A percentile compares a stretch with the other conserved stretches of the same genome.
Evolutionary conservation across 2,113 vertebrate species (phyloP).

Genomic region (Trochalopteron elliotii): DNA sequence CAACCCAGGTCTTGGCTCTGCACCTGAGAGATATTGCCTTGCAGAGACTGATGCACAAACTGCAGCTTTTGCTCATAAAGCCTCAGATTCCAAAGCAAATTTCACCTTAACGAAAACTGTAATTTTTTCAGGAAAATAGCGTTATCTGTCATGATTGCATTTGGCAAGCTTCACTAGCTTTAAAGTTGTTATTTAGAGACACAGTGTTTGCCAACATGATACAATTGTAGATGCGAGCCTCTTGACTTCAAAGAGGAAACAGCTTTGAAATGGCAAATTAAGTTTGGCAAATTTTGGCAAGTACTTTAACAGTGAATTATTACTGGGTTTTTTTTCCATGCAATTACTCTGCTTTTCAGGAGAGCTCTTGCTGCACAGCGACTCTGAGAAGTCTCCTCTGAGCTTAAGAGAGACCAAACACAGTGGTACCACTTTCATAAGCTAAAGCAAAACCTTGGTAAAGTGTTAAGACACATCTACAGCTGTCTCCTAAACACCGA

Average conservation of each 20-base stretch:
- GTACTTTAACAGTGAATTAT: not conserved
- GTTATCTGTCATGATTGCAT: not conserved
- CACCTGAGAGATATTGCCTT: not conserved
- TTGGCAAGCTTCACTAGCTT: conserved; percentile 13
- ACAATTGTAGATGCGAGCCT: not conserved
- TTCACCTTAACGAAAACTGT: not conserved
- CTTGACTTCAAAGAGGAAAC: not conserved
- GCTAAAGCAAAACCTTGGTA: not conserved
- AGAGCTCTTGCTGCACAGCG: not conserved
- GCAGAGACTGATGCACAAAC: not conserved
- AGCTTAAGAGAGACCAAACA: not conserved
- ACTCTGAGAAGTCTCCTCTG: not conserved
- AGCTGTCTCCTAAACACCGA: not conserved
- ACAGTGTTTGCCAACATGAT: not conserved
- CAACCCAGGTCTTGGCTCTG: not conserved
- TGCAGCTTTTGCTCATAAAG: not conserved
- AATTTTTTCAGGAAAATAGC: not conserved
- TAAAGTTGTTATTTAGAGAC: conserved; percentile 23
- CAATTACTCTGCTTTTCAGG: not conserved
- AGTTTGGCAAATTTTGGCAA: not conserved
- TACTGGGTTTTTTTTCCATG: not conserved
- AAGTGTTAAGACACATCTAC: not conserved
- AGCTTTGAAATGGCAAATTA: conserved; percentile 6
- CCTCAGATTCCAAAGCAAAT: not conserved
- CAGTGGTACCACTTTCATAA: not conserved